Evolutionary conservation across 2,888 invertebrate genomes (phyloP), one percentile per base, ranked within the genome.

Genomic region (Eurytoma adleriae): DNA sequence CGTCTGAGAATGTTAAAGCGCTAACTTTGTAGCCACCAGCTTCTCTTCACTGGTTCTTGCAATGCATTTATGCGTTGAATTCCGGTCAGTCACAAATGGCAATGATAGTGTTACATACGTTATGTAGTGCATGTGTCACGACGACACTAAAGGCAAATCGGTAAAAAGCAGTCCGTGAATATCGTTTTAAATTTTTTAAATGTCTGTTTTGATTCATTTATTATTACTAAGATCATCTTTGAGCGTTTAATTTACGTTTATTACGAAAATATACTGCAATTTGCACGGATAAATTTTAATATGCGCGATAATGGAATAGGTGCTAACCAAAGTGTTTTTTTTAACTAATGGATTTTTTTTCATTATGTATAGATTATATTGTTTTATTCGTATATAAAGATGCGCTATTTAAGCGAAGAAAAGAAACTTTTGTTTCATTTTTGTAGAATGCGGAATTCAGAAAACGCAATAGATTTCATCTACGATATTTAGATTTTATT

Each of bases 251-350:
- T 27, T 56, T 76, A 52, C 20, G 61, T 66, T 12, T 27, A 52
- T 52, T 24, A 50, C 1, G 62, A 24, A 14, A 18, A n/a, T 59
- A 56, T 40, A 30, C 20, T 2, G 74, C 5, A 64, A 50, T 59
- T 78, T 66, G 30, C 67, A 71, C 10, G 27, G 57, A 56, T 76
- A 40, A 40, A 40, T 40, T 40, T 40, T 40, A 76, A 56, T 74
- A 40, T 40, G 40, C 40, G 40, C 40, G 4, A 7, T 59, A 30
- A 59, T 67, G 78, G 72, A 78, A 76, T 78, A 80, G 84, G 84
- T 84, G 83, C 84, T 84, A 84, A 84, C 83, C 83, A 84, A 83
- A 84, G 83, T 82, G 71, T 82, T 79, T 78, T 69, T 75, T 69
- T 77, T 50, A 74, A 81, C 71, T 78, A 78, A 77, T 72, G 66